Evolutionary conservation across 2,888 invertebrate genomes (phyloP).

Genomic region (Helicoverpa assulta): DNA sequence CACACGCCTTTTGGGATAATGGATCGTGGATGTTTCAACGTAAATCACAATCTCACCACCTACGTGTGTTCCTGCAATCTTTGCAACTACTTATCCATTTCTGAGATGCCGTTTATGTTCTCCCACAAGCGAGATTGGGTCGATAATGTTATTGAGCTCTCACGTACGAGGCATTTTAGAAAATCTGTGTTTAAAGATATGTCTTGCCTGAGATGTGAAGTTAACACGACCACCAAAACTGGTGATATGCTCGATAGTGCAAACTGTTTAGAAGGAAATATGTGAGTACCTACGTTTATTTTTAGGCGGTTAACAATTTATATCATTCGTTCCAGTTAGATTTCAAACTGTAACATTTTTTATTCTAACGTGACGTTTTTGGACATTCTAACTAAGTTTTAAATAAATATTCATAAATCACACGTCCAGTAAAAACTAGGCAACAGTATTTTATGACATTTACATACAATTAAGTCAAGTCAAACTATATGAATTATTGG

Average conservation of each 20-base stretch:
- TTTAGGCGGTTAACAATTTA: background rate
- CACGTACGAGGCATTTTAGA: conserved; percentile 75
- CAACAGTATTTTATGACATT: conserved; percentile 7
- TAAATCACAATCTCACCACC: conserved; percentile 74
- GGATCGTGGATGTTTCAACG: conserved; percentile 81
- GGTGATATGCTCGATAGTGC: conserved; percentile 67
- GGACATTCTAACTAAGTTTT: background rate
- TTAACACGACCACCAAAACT: conserved; percentile 69
- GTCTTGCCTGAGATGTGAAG: conserved; percentile 82
- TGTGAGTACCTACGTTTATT: conserved; percentile 73
- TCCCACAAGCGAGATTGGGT: conserved; percentile 76
- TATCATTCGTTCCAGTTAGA: background rate
- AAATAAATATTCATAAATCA: conserved; percentile 4
- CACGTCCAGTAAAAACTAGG: background rate
- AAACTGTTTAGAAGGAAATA: conserved; percentile 80
- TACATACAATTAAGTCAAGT: background rate
- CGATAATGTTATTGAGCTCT: conserved; percentile 79
- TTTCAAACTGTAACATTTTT: background rate
- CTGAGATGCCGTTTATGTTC: conserved; percentile 81
- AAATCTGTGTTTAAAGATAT: conserved; percentile 78
- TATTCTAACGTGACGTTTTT: background rate
- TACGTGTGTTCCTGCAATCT: conserved; percentile 84
- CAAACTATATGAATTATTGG: background rate
- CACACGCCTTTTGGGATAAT: conserved; percentile 84
- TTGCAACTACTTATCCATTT: conserved; percentile 81